phyloP scores from a whole-genome alignment of 2,888 invertebrate species.

The Zygaena filipendulae region DNA sequence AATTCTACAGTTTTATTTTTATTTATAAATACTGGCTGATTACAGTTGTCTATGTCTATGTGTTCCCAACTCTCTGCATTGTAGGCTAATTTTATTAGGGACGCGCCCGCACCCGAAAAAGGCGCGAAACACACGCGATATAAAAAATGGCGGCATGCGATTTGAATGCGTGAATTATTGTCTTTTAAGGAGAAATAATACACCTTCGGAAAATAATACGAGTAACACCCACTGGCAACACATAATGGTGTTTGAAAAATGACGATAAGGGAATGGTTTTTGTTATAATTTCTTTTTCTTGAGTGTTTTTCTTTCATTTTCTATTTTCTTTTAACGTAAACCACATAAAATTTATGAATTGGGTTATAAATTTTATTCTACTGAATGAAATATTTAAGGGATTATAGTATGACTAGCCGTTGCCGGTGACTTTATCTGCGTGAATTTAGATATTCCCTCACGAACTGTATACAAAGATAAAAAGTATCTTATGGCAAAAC shows the following conservation, averaged over 20 bases:
- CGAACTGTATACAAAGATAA: too few relatives aligned
- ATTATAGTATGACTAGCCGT: too few relatives aligned
- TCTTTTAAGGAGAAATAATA: constrained; percentile 61
- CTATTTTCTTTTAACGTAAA: too few relatives aligned
- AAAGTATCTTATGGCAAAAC: too few relatives aligned
- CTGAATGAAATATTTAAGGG: too few relatives aligned
- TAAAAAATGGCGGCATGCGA: constrained; percentile 65
- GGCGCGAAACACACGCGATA: constrained; percentile 70
- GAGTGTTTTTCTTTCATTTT: too few relatives aligned
- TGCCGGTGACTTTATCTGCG: too few relatives aligned
- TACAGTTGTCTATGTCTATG: too few relatives aligned
- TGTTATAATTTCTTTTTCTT: constrained; percentile 19
- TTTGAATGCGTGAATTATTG: constrained; percentile 68
- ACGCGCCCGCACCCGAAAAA: constrained; percentile 64
- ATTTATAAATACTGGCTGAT: constrained; percentile 7
- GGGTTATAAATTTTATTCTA: too few relatives aligned
- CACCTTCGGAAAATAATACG: constrained; percentile 37
- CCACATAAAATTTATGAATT: not conserved
- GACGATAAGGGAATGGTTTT: constrained; percentile 22
- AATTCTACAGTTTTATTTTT: too few relatives aligned
- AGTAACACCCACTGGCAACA: constrained; percentile 11
- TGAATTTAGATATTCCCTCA: too few relatives aligned
- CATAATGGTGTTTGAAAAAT: constrained; percentile 39
- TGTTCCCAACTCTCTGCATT: constrained; percentile 31
- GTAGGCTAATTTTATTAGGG: constrained; percentile 66